A percentile compares a stretch with the other conserved stretches of the same genome.
Evolutionary conservation across 2,888 invertebrate genomes (phyloP).

Genomic region (Sepiola atlantica): DNA sequence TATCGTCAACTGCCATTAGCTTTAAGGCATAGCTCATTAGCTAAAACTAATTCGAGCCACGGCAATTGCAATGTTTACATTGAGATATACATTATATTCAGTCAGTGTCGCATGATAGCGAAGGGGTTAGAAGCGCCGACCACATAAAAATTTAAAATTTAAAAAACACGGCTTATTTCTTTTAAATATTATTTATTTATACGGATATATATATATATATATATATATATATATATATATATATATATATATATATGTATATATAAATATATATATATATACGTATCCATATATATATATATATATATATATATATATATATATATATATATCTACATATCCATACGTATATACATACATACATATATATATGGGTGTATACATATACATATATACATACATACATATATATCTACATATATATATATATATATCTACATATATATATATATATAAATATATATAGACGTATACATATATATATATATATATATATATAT

Average conservation of each 20-base stretch:
- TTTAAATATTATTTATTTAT: neutral
- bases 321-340: neutral
- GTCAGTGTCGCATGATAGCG: too few relatives aligned
- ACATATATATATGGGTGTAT: neutral
- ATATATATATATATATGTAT: neutral
- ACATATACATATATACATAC: neutral
- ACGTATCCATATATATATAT: neutral
- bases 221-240: constrained; percentile 1
- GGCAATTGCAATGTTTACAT: too few relatives aligned
- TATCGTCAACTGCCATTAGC: too few relatives aligned
- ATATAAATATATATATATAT: constrained; percentile 16
- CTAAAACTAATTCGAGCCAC: too few relatives aligned
- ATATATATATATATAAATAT: constrained; percentile 16
- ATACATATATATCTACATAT: neutral
- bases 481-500: constrained; percentile 16
- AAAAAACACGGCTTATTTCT: neutral
- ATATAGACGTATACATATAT: neutral
- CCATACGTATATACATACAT: neutral
- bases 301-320: constrained; percentile 16
- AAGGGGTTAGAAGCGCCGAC: too few relatives aligned
- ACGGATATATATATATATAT: neutral
- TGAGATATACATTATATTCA: too few relatives aligned
- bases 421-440: neutral
- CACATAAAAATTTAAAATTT: neutral
- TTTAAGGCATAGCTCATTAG: too few relatives aligned